Evolutionary conservation across 2,113 vertebrate genomes (phyloP).

Genomic region (Dinomys branickii): DNA sequence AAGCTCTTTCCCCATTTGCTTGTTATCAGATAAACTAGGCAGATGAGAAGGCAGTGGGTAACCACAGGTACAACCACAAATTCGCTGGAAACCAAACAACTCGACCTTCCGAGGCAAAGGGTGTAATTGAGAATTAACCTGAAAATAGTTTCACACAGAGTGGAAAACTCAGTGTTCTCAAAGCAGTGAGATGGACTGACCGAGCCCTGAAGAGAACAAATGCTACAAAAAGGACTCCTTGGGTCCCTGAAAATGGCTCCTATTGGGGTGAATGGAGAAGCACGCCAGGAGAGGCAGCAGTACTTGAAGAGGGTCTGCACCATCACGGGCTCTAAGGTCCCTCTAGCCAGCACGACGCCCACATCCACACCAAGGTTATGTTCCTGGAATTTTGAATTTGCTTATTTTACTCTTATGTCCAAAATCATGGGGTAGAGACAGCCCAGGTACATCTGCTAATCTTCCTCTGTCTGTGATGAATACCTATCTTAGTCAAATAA

Average conservation of each 20-base stretch:
- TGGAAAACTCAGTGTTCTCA: neutral
- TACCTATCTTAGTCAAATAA: neutral
- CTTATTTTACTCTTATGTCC: neutral
- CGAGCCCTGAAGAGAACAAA: neutral
- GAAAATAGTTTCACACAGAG: conserved; percentile 18
- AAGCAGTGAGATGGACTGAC: neutral
- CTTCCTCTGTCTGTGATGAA: neutral
- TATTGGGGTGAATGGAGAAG: rapidly evolving
- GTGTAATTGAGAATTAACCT: conserved; percentile 64
- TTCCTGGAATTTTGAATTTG: neutral
- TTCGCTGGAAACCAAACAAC: conserved; percentile 78
- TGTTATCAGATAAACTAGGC: conserved; percentile 78
- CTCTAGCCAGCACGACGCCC: neutral
- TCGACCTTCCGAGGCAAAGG: conserved; percentile 65
- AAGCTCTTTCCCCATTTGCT: conserved; percentile 74
- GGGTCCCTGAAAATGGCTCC: neutral
- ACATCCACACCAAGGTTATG: rapidly evolving
- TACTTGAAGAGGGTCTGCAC: neutral
- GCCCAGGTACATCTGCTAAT: rapidly evolving
- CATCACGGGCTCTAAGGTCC: neutral
- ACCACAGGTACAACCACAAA: conserved; percentile 80
- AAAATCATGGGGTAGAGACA: neutral
- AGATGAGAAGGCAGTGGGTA: conserved; percentile 78
- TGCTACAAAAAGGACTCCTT: neutral
- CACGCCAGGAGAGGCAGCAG: rapidly evolving